Conservation (phyloP, 1,140 invertebrate genomes). For the Apis mellifera region DNA sequence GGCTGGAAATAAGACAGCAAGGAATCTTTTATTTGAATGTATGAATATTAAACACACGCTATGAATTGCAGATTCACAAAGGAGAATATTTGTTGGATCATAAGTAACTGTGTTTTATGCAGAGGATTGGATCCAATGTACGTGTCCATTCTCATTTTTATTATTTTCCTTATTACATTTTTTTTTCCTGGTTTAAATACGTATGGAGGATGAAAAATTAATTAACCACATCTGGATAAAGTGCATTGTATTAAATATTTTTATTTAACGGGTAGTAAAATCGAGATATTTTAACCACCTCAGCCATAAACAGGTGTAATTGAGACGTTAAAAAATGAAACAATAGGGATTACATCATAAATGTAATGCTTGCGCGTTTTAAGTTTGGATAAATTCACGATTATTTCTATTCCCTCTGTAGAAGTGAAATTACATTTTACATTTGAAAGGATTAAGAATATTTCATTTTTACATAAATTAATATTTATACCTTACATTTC, state of each 20-base stretch:
- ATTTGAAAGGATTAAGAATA: too few species aligned
- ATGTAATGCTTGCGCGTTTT: background rate
- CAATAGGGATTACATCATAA: background rate
- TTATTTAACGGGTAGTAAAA: background rate
- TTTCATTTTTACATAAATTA: too few species aligned
- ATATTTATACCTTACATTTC: too few species aligned
- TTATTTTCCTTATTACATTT: too few species aligned
- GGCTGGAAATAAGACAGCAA: background rate
- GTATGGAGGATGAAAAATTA: too few species aligned
- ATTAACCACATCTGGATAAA: too few species aligned
- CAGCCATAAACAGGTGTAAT: background rate
- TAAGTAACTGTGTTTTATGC: background rate
- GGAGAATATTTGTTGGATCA: background rate
- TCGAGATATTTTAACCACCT: background rate
- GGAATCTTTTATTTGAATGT: background rate
- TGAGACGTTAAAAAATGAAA: background rate
- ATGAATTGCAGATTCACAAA: background rate
- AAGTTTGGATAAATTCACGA: background rate
- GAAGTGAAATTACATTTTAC: too few species aligned
- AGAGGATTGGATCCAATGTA: background rate
- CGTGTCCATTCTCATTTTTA: too few species aligned
- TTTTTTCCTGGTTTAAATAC: background rate
- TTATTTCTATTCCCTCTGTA: too few species aligned
- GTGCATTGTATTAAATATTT: too few species aligned
- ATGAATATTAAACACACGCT: constrained; percentile 8